Evolutionary conservation across 1,140 invertebrate genomes (phyloP).

Genomic region (Patella vulgata): DNA sequence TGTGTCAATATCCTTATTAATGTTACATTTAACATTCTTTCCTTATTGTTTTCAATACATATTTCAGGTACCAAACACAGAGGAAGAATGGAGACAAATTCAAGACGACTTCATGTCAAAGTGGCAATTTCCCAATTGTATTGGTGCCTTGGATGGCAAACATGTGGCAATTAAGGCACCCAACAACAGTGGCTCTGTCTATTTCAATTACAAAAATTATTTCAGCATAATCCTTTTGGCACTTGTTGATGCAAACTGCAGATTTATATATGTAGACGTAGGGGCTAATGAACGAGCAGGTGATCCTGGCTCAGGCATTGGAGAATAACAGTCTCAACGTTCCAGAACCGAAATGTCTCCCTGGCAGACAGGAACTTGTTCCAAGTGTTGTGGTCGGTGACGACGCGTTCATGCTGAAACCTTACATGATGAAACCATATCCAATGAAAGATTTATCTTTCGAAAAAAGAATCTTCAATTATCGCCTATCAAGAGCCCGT

Average conservation of each 20-base stretch:
- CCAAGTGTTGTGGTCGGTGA: conserved; percentile 68
- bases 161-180: conserved; percentile 60
- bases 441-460: conserved; percentile 46
- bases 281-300: conserved; percentile 31
- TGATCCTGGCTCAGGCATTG: conserved; percentile 18
- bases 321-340: conserved; percentile 10
- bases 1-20: background rate
- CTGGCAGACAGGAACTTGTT: conserved; percentile 5
- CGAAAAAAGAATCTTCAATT: conserved; percentile 67
- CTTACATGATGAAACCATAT: conserved; percentile 67
- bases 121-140: conserved; percentile 66
- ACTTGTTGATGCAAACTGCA: conserved; percentile 62
- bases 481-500: conserved; percentile 60
- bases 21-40: background rate
- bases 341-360: conserved; percentile 9
- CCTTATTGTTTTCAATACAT: background rate
- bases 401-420: conserved; percentile 66
- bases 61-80: conserved; percentile 17
- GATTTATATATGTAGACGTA: conserved; percentile 60
- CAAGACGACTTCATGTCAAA: conserved; percentile 15
- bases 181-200: conserved; percentile 47
- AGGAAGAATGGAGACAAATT: conserved; percentile 11
- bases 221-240: conserved; percentile 59
- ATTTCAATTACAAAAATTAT: conserved; percentile 60
- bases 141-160: conserved; percentile 66